Evolutionary conservation across 2,113 vertebrate genomes (phyloP), one percentile per base, ranked within the genome.

Genomic region (Tapirus terrestris): DNA sequence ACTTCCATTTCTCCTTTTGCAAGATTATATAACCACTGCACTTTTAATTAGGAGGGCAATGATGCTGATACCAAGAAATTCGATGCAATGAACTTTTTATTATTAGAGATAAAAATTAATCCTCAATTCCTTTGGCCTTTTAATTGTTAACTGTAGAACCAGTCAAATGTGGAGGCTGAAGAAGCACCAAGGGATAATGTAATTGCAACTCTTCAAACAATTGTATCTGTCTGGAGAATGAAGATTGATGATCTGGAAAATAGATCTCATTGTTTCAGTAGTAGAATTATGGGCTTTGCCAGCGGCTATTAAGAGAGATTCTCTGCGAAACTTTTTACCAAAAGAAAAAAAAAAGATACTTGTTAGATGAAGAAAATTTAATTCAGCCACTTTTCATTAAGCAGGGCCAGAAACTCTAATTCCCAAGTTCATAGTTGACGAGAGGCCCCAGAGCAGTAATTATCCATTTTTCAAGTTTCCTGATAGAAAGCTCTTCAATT

Each of bases 141-240:
- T 98, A 97, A 98, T 98, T 98, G 97, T 98, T 98, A 98, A 98
- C 92, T 79, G 45, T 98, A 31, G 94, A 97, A 97, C 73, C 88
- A 97, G 81, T 94, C 97, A 97, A 96, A 96, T 80, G 94, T 96
- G 92, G 97, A 98, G 93, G 85, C 98, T 97, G 95, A 98, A 97
- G 98, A 98, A 96, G 68, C 86, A 97, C 58, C 53, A 53, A 95
- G 89, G 94, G 89, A 98, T 98, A 98, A 98, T 65, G 88, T 98
- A 98, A 98, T 96, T 98, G 85, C 85, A 95, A 65, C 97, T 98
- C 98, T 98, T 97, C 92, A 97, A 98, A 98, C 96, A 98, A 95
- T 95, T 97, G 27, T 96, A 72, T 98, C 95, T 97, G 95, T 98
- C 98, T 97, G 65, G 97, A 97, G 97, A 97, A 98, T 98, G 92